Evolutionary conservation across 1,140 invertebrate species (phyloP).

Genomic region (Centruroides sculpturatus): DNA sequence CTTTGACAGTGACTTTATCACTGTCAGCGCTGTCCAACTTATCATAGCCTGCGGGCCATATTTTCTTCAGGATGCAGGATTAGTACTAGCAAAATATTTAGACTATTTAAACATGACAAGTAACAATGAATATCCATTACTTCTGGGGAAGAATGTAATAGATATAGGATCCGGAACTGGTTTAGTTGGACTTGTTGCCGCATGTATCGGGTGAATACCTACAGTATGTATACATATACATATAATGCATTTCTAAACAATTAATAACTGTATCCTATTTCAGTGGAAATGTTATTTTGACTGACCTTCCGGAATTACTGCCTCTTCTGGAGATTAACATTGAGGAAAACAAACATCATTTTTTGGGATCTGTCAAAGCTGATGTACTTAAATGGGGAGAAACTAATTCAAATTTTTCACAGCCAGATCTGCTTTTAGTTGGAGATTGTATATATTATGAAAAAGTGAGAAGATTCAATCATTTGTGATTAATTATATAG

Average conservation of each 20-base stretch:
- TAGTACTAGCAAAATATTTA: constrained; percentile 56
- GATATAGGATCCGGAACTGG: constrained; percentile 58
- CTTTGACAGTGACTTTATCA: too few relatives aligned
- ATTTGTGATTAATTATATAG: too few relatives aligned
- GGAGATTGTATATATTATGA: constrained; percentile 63
- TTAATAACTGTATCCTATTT: constrained; percentile 22
- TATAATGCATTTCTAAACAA: background rate
- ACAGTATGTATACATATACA: background rate
- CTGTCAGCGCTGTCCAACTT: too few relatives aligned
- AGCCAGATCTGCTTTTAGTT: constrained; percentile 45
- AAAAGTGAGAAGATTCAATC: constrained; percentile 36
- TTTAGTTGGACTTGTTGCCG: constrained; percentile 51
- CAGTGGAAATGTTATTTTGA: constrained; percentile 50
- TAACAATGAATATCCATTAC: too few relatives aligned
- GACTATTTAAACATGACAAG: constrained; percentile 27
- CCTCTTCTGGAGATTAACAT: constrained; percentile 50
- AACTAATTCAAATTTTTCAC: constrained; percentile 23
- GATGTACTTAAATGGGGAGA: constrained; percentile 45
- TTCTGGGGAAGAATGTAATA: constrained; percentile 31
- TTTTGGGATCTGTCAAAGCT: constrained; percentile 38
- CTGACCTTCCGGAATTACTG: constrained; percentile 50
- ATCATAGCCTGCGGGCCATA: too few relatives aligned
- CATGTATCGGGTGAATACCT: constrained; percentile 47
- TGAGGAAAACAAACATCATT: constrained; percentile 39
- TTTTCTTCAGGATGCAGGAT: constrained; percentile 62